Base-by-base conservation (phyloP, 2,797 vertebrate species). In the Apodemus agrarius region DNA sequence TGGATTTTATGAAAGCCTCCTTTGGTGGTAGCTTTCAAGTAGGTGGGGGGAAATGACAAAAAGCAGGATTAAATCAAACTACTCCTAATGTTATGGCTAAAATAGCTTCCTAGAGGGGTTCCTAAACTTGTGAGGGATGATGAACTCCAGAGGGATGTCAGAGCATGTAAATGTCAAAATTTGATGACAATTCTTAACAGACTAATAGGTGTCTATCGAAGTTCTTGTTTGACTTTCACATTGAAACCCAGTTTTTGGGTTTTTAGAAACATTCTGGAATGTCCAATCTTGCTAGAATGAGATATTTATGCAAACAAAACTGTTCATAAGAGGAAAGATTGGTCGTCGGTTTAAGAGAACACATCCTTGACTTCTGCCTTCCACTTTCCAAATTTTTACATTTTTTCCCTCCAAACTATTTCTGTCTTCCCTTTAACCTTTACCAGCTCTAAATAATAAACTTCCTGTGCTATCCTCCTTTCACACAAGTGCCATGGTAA, bases 41-140 rank as follows among this genome's bases (percentile, higher is more conserved):
- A 94, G 37, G 31, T 4, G 8, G 67, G 8, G 67, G 2, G 34
- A 49, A 61, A 69, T 82, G 86, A 4, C 90, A 82, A 49, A 67
- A 85, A 80, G 31, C 6, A 86, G 81, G 81, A 89, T 92, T 84
- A 96, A 95, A 93, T 94, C 29, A 97, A 91, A 95, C 75, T 95
- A 16, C 1, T 57, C n/a, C 49, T n/a, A 96, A 90, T 76, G 81
- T 84, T 78, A 69, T 46, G 12, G 37, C 22, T 93, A 93, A 87
- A 83, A 69, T 74, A 63, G 89, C 29, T 87, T 91, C 46, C 84
- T 21, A 89, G n/a, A 95, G 11, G 22, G 21, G 4, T 93, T 94
- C 75, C 79, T 94, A 95, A 94, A 49, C 29, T 81, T 87, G 67
- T 19, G 31, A 81, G 11, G 1, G 43, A 26, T 86, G 46, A 40